Percentiles rank a stretch among this genome's conserved stretches.
Conservation (phyloP, 2,797 vertebrate species). For the Rhinoraja longicauda region DNA sequence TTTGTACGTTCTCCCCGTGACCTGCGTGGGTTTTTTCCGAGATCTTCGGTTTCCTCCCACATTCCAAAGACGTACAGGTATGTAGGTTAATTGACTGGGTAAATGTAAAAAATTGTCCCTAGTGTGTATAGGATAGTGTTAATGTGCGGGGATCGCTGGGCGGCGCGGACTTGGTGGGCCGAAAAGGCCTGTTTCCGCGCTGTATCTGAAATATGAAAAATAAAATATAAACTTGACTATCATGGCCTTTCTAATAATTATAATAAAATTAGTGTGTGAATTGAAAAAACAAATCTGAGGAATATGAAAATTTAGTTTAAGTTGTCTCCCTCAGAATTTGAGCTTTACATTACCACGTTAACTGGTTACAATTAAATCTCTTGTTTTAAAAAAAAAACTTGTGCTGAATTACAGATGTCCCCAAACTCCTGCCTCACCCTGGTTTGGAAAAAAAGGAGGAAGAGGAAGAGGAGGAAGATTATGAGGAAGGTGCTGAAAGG, state of each 20-base stretch:
- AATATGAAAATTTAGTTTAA: neutral
- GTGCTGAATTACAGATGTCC: slow-evolving; percentile 69
- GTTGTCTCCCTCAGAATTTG: neutral
- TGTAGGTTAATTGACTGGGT: no score
- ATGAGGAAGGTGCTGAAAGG: slow-evolving; percentile 74
- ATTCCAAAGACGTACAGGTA: no score
- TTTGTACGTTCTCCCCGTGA: no score
- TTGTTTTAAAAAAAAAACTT: neutral
- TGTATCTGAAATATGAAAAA: no score
- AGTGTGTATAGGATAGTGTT: no score
- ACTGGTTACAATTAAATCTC: neutral
- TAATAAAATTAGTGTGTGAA: neutral
- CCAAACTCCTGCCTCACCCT: slow-evolving; percentile 92
- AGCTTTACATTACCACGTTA: neutral
- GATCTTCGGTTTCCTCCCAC: no score
- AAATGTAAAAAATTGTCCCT: no score
- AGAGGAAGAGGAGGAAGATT: slow-evolving; percentile 75
- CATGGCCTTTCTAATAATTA: neutral
- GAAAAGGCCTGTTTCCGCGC: no score
- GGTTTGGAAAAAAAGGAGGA: slow-evolving; percentile 87
- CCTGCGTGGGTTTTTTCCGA: no score
- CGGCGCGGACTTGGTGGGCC: no score
- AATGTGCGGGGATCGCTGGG: no score
- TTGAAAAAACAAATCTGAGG: neutral
- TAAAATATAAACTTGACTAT: no score